Base-by-base conservation (phyloP, 2,113 vertebrate species). In the Cyprinodon brontotheroides region DNA sequence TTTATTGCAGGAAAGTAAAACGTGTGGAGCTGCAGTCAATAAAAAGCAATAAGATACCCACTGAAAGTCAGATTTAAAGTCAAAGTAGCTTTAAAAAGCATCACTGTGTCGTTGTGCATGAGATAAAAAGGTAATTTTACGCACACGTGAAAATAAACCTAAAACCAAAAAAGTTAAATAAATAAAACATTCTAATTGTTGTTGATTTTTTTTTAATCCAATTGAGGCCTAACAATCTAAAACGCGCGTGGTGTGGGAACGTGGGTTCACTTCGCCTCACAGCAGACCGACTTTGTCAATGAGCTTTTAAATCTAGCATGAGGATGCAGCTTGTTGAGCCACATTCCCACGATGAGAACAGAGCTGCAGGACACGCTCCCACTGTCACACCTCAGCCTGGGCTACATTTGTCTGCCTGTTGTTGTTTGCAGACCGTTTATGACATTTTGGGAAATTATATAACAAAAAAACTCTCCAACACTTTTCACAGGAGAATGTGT, bases 271-370 rank as follows among this genome's bases (percentile, higher is more conserved):
- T 48, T 77, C 70, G n/a, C 36, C 20, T 20, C 65, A 47, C 17
- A 12, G 61, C 82, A 62, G 20, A 65, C 78, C 72, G 76, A 53
- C 69, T 47, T 64, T 45, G 10, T 0, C 1, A 75, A 29, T 3
- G 65, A 79, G 12, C 77, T 71, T 79, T 83, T 38, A 29, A 0
- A 69, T 86, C 75, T 86, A 76, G 72, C 87, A 86, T 72, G 80
- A 57, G 4, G 12, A 53, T 43, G 22, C 11, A 61, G 61, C 61
- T 39, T 72, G 57, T 41, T 53, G 74, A 61, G 77, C 73, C 80
- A 63, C 70, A 64, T 59, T 63, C 77, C 83, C 67, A 45, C 6
- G 69, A 73, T 64, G 70, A 67, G 2, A 82, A 80, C 17, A 5
- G 69, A 69, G 66, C 72, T 20, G 63, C 20, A 40, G 29, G 65